A percentile compares a stretch with the other conserved stretches of the same genome.
Conservation (phyloP, 1,140 invertebrate genomes). For the Procambarus virginalis region DNA sequence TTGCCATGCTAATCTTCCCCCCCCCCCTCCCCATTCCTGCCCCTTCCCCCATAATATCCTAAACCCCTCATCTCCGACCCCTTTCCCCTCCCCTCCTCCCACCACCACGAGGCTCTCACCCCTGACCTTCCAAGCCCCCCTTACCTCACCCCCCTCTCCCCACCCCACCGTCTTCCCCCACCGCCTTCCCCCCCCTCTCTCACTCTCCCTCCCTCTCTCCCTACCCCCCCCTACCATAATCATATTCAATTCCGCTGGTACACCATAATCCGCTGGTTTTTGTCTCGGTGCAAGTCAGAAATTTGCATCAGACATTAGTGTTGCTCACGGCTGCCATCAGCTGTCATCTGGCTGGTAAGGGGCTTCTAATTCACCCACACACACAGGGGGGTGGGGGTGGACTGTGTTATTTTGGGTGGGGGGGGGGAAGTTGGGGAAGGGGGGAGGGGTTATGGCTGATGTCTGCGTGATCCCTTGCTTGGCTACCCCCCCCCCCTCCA, state of each 20-base stretch:
- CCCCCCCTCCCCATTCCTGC: background rate
- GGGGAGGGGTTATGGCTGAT: too few species aligned
- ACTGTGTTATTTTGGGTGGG: background rate
- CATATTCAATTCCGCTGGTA: constrained; percentile 34
- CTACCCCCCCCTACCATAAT: constrained; percentile 5
- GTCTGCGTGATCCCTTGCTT: too few species aligned
- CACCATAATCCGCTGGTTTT: constrained; percentile 32
- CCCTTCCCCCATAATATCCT: background rate
- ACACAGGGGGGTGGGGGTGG: background rate
- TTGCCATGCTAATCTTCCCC: too few species aligned
- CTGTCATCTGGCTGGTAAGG: constrained; percentile 29
- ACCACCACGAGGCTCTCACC: too few species aligned
- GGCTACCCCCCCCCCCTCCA: too few species aligned
- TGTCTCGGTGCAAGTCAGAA: constrained; percentile 31
- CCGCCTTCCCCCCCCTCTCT: background rate
- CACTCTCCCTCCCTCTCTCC: background rate
- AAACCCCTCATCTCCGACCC: too few species aligned
- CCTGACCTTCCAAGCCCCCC: too few species aligned
- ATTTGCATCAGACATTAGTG: constrained; percentile 32
- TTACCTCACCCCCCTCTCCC: too few species aligned
- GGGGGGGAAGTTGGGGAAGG: too few species aligned
- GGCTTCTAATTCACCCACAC: constrained; percentile 20
- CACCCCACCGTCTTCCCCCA: too few species aligned
- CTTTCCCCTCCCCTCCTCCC: background rate
- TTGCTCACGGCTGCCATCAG: constrained; percentile 17